phyloP scores from a whole-genome alignment of 2,113 vertebrate genomes.

The Crotophaga sulcirostris region DNA sequence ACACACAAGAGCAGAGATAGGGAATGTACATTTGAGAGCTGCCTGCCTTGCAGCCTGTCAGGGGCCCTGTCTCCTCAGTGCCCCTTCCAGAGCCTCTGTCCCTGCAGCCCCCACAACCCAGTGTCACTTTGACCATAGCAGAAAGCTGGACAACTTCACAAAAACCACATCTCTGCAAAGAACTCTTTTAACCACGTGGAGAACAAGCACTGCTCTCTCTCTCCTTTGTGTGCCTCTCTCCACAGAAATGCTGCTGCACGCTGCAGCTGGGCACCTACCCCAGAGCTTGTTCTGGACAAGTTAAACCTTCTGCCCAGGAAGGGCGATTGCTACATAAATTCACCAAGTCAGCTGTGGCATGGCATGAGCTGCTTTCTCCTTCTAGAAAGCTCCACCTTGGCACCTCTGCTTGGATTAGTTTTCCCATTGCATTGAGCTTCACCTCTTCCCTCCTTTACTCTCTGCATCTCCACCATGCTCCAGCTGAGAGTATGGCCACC shows the following conservation, averaged over 20 bases:
- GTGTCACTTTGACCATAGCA: not conserved
- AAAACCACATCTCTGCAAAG: not conserved
- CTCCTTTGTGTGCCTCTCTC: not conserved
- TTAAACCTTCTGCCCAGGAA: not conserved
- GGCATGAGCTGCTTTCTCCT: not conserved
- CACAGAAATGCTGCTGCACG: not conserved
- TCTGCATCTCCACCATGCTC: not conserved
- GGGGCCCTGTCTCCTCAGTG: not conserved
- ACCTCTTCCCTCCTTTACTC: not conserved
- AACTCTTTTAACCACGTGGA: not conserved
- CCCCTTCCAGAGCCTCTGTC: not conserved
- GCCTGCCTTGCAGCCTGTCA: not conserved
- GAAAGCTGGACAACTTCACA: not conserved
- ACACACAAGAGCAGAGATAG: not conserved
- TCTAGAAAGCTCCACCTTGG: not conserved
- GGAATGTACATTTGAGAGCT: not conserved
- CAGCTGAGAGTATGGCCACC: not conserved
- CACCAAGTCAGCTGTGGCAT: not conserved
- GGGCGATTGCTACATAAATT: not conserved
- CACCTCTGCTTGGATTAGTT: not conserved
- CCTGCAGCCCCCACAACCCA: not conserved
- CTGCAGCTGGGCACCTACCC: accelerated
- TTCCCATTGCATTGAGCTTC: not conserved
- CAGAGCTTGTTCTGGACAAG: not conserved
- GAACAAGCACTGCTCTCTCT: not conserved